A percentile compares a stretch with the other conserved stretches of the same genome.
These are phyloP conservation scores for Volucella inanis DNA, from an alignment of 2,888 invertebrate genomes.

Conservation along the genomic window DNA sequence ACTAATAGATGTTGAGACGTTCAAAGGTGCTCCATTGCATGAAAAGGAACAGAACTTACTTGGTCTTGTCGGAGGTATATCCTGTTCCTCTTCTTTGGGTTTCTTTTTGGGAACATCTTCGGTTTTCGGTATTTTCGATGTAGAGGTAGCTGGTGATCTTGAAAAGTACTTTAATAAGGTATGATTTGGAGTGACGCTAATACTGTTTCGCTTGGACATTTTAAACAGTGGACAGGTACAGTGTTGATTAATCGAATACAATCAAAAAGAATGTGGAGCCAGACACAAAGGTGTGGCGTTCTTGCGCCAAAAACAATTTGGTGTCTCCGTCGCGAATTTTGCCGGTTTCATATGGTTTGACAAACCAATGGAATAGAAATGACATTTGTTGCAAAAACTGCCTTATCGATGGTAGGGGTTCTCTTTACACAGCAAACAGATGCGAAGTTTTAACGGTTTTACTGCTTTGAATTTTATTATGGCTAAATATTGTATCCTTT, in stretches of 20 bases:
- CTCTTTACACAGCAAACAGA: background rate
- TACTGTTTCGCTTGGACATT: conserved; percentile 78
- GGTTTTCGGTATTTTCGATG: conserved; percentile 76
- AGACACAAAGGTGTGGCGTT: background rate
- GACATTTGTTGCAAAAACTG: conserved; percentile 10
- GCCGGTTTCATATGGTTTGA: conserved; percentile 17
- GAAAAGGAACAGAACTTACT: conserved; percentile 15
- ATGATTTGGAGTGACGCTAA: conserved; percentile 82
- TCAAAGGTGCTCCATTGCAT: background rate
- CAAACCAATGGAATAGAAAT: background rate
- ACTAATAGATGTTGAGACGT: conserved; percentile 65
- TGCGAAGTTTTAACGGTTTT: background rate
- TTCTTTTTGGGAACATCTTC: conserved; percentile 67
- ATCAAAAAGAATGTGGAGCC: background rate
- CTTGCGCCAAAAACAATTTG: conserved; percentile 42
- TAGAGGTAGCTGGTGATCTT: conserved; percentile 84
- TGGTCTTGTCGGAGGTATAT: conserved; percentile 50
- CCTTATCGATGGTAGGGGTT: conserved; percentile 7
- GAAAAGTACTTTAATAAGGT: conserved; percentile 88
- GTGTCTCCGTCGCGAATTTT: background rate
- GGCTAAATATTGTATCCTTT: too few species aligned
- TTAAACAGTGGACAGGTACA: background rate
- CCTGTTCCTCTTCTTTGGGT: conserved; percentile 59
- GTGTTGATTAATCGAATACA: background rate
- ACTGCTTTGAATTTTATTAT: too few species aligned